phyloP scores from a whole-genome alignment of 2,113 vertebrate species.

The Rynchops niger region DNA sequence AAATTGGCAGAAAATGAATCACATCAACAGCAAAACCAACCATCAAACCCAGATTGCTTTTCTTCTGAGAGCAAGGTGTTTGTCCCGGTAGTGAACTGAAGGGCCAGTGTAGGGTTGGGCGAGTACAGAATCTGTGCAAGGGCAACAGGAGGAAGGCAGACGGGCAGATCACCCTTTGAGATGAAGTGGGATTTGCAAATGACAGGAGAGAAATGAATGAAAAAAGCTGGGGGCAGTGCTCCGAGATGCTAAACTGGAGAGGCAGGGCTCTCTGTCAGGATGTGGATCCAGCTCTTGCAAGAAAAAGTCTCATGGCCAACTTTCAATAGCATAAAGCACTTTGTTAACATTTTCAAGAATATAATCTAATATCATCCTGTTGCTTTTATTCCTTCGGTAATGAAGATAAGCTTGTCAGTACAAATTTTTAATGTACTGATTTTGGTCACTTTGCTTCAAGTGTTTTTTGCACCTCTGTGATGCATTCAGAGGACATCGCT shows the following conservation, averaged over 20 bases:
- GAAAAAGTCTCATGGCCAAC: background rate
- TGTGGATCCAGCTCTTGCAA: background rate
- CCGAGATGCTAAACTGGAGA: rapidly evolving
- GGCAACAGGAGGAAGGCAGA: background rate
- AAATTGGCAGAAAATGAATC: background rate
- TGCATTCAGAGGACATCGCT: background rate
- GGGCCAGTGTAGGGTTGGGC: background rate
- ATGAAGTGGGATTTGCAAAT: background rate
- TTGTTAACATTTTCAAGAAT: background rate
- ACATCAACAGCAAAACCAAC: background rate
- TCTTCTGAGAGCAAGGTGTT: background rate
- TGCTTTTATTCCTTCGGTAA: background rate
- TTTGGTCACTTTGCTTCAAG: background rate
- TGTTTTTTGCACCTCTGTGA: background rate
- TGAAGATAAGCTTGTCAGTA: background rate
- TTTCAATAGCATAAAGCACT: background rate
- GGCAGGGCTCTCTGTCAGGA: background rate
- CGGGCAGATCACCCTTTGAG: background rate
- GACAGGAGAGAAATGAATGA: background rate
- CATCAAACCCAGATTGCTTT: background rate
- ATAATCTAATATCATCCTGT: background rate
- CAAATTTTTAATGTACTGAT: background rate
- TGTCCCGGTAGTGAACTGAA: background rate
- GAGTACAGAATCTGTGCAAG: background rate
- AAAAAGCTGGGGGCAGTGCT: background rate